Evolutionary conservation across 2,113 vertebrate genomes (phyloP), one percentile per base, ranked within the genome.

Genomic region (Pelmatolapia mariae): DNA sequence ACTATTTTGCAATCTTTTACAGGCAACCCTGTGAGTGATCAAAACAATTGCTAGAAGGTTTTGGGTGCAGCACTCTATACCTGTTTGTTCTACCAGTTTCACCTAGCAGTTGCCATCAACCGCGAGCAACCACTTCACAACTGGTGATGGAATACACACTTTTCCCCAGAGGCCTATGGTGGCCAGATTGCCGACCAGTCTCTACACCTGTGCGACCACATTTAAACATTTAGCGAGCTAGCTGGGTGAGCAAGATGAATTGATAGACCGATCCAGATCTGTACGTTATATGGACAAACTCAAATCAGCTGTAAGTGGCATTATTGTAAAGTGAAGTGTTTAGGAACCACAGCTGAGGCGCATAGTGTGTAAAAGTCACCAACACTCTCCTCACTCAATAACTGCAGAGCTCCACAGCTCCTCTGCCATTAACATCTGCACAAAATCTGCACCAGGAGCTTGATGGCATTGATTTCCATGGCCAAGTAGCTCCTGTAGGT

Each of bases 311-410:
- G 33, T 66, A 66, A 38, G 61, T 38, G 19, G 19, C 19, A 66
- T 38, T 66, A 38, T 66, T 66, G 38, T 16, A 73, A 45, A 73
- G 68, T 73, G 2, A 73, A 0, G 4, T 16, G 9, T 73, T 73
- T 73, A 73, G 40, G 10, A 29, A 18, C 22, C 22, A 47, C 40
- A 73, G 22, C 38, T 43, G n/a, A 22, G 66, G n/a, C n/a, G 0
- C 66, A 71, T 24, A 71, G 38, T 24, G 66, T 24, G 36, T 40
- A 43, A 71, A 40, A 71, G 63, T 71, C 56, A 29, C 24, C 56
- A 57, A 26, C 6, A 8, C 24, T 57, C 63, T 43, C 4, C 38
- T 43, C 7, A 24, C 66, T 43, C 38, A 4, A 1, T 24, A 24
- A 24, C 38, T 43, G 10, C 36, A 43, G 12, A 16, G 63, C 36